Base-by-base conservation (phyloP, 2,113 vertebrate species). In the Chelonoidis abingdonii region DNA sequence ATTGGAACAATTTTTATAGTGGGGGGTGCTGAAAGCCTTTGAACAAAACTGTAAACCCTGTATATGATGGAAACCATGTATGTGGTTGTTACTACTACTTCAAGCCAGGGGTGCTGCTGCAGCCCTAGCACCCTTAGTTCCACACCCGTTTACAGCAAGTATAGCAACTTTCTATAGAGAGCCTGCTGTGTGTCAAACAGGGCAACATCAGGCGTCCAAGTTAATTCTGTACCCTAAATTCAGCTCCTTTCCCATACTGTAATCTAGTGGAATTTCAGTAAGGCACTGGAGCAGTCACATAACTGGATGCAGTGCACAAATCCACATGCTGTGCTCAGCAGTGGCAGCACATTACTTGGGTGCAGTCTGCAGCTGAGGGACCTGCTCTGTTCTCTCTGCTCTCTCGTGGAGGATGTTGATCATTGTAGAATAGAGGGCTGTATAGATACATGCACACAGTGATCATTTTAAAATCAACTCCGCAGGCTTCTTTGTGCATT, bases 271-370 rank as follows among this genome's bases (percentile, higher is more conserved):
- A 80, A 31, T 96, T 93, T 90, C 88, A 78, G 5, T 44, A 92
- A 27, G 13, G 25, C 50, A 80, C 11, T 4, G 50, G 27, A 75
- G 52, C 65, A 87, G 54, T 57, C 24, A 27, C 0, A 0, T 0
- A 1, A 62, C 59, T 44, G 22, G 49, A 65, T 47, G n/a, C 31
- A 49, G 8, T 4, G 49, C 9, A 47, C 38, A 41, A 8, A 21
- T 41, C 19, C 22, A 41, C 38, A 10, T 41, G n/a, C n/a, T 75
- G 38, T 38, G 38, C 72, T 75, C 72, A 75, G 72, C 38, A 41
- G 31, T 24, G 59, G 86, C 78, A 78, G 35, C 0, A 2, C 5
- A 8, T 24, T 47, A 59, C 50, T 57, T 44, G 27, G 53, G 54
- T 80, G 29, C 0, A 3, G 81, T 72, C n/a, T 83, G 83, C 54